Percentiles rank a stretch among this genome's conserved stretches.
Evolutionary conservation across 37 sponge, comb jelly and placozoan species (phyloP).

Genomic region (Agelas oroides): DNA sequence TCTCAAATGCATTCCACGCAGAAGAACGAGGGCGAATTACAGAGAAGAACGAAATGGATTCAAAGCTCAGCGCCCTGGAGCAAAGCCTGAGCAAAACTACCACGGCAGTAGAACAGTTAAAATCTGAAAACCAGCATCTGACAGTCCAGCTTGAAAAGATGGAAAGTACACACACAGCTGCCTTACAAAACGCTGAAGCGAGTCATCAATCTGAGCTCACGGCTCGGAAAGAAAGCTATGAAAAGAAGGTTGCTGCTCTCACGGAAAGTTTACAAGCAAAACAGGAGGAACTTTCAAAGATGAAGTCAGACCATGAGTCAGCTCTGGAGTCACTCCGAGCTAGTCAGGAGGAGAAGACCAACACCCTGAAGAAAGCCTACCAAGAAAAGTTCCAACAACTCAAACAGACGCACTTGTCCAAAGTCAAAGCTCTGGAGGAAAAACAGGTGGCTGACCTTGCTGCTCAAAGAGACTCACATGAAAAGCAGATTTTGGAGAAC

Average conservation of each 20-base stretch:
- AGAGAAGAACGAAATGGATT: not conserved
- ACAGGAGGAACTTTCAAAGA: not conserved
- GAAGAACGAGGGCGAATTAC: not conserved
- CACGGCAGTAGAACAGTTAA: not conserved
- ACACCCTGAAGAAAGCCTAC: constrained; percentile 33
- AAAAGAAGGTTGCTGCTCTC: not conserved
- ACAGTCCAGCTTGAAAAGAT: not conserved
- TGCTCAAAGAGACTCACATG: constrained; percentile 12
- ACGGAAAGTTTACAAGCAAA: not conserved
- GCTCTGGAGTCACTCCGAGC: not conserved
- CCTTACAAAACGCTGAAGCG: not conserved
- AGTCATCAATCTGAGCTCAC: not conserved
- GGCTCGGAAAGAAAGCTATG: not conserved
- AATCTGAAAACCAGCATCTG: not conserved
- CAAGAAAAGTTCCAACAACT: constrained; percentile 48
- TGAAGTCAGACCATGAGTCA: constrained; percentile 2
- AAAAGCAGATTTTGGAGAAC: constrained; percentile 4
- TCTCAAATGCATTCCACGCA: not conserved
- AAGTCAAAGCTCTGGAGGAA: constrained; percentile 33
- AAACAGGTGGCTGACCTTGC: constrained; percentile 28
- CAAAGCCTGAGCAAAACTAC: not conserved
- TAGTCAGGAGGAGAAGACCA: constrained; percentile 4
- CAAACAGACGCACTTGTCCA: constrained; percentile 19
- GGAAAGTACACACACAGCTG: not conserved
- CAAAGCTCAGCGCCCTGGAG: not conserved